Evolutionary conservation across 2,113 vertebrate genomes (phyloP).

Genomic region (Prinia subflava): DNA sequence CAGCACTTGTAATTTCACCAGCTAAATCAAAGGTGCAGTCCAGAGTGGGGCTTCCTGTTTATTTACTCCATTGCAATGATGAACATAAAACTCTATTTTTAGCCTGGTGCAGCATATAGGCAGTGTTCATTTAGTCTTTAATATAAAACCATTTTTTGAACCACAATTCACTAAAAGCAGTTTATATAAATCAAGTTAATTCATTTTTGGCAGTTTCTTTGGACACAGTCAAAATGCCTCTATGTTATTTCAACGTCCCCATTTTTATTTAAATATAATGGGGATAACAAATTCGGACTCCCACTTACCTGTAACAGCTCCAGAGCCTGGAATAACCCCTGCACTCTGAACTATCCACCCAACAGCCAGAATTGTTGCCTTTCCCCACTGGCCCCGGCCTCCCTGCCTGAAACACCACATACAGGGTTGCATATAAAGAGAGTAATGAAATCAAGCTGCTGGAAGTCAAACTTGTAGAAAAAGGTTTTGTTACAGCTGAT

Average conservation of each 20-base stretch:
- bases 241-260: background rate
- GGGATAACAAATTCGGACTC: background rate
- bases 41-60: background rate
- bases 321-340: background rate
- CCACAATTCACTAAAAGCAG: conserved; percentile 3
- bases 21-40: conserved; percentile 2
- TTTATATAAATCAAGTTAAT: background rate
- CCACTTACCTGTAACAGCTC: background rate
- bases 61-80: background rate
- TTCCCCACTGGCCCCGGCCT: background rate
- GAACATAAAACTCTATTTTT: background rate
- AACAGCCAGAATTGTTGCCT: background rate
- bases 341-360: background rate
- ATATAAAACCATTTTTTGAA: conserved; percentile 22
- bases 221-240: background rate
- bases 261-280: background rate
- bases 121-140: conserved; percentile 25
- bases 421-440: background rate
- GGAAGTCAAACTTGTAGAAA: conserved; percentile 8
- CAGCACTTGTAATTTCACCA: background rate
- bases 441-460: conserved; percentile 38
- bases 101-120: conserved; percentile 34
- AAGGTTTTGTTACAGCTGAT: background rate
- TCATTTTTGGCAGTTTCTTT: conserved; percentile 51
- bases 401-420: background rate